Base-by-base conservation (phyloP, 2,888 invertebrate genomes). In the Sacculina carcini region DNA sequence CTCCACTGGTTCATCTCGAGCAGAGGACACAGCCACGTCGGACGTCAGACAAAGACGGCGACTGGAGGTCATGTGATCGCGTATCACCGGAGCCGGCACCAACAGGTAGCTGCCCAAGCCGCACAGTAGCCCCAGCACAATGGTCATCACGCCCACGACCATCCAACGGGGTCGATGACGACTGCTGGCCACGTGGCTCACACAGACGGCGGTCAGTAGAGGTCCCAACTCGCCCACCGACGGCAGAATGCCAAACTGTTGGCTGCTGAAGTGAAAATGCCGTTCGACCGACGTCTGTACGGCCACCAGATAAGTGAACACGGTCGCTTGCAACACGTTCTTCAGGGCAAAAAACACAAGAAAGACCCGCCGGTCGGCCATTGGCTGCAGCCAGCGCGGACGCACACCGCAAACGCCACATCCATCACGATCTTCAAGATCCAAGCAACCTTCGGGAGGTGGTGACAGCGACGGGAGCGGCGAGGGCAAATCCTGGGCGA, bases 251-350 rank as follows among this genome's bases (percentile, higher is more conserved):
- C 55, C 56, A 12, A 52, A 48, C 16, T 52, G 38, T 23, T 51
- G 46, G 19, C 55, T 55, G 51, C 42, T 48, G 28, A 56, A 52
- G 38, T 56, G 56, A 50, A 56, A 56, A 28, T 56, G 56, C 14
- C 53, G 39, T 36, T 55, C 55, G 14, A 56, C 7, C 16, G 54
- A 55, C 5, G 56, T 53, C 21, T 50, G 49, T 19, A 50, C 48
- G 16, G 54, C 56, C 19, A 55, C 40, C 34, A 55, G 26, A 46
- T 52, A 55, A 9, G 56, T 38, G 24, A 47, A 28, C 7, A 49
- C 46, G 14, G 50, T 47, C 9, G 46, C 50, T 16, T 39, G 50
- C 12, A 53, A 34, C 2, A 53, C 29, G 31, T 53, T 53, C 46
- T 51, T 42, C 5, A 53, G 26, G 46, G 50, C 50, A 46, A 29